Conservation (phyloP, 1,140 invertebrate genomes). For the Megalopta genalis region DNA sequence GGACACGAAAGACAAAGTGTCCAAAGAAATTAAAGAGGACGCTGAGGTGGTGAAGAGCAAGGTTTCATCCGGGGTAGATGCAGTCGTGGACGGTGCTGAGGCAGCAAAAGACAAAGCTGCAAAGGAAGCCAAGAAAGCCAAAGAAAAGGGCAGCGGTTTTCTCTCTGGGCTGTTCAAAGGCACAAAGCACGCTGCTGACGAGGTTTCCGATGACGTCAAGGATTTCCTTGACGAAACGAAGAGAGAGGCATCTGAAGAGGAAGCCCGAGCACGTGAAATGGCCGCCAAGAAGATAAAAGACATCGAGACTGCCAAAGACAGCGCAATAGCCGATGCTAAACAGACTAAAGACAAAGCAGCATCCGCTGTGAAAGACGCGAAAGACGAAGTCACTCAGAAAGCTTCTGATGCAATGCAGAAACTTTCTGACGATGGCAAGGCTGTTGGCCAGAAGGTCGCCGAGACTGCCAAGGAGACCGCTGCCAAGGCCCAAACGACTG, state of each 20-base stretch:
- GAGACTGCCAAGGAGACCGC: conserved; percentile 1
- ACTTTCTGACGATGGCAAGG: conserved; percentile 24
- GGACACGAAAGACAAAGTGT: conserved; percentile 36
- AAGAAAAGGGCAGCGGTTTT: conserved; percentile 58
- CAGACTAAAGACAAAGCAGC: conserved; percentile 44
- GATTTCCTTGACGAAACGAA: conserved; percentile 70
- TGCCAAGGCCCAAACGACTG: not conserved
- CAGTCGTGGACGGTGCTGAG: conserved; percentile 5
- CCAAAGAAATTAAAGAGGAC: conserved; percentile 43
- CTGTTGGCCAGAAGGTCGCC: not conserved
- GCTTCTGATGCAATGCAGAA: conserved; percentile 36
- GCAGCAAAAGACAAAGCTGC: conserved; percentile 47
- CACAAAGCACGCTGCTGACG: conserved; percentile 69
- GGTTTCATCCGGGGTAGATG: conserved; percentile 1
- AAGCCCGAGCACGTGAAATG: conserved; percentile 34
- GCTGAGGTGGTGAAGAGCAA: conserved; percentile 27
- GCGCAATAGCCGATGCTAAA: conserved; percentile 27
- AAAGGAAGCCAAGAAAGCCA: conserved; percentile 54
- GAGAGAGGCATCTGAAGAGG: conserved; percentile 62
- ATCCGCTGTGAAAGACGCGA: conserved; percentile 27
- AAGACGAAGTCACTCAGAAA: conserved; percentile 37
- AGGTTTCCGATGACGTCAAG: conserved; percentile 70
- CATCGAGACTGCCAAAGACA: conserved; percentile 34
- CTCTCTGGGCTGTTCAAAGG: conserved; percentile 62
- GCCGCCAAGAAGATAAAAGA: conserved; percentile 46